These are phyloP conservation scores for Schizopygopsis malacanthus DNA, from an alignment of 2,797 vertebrate genomes.

Conservation along the genomic window DNA sequence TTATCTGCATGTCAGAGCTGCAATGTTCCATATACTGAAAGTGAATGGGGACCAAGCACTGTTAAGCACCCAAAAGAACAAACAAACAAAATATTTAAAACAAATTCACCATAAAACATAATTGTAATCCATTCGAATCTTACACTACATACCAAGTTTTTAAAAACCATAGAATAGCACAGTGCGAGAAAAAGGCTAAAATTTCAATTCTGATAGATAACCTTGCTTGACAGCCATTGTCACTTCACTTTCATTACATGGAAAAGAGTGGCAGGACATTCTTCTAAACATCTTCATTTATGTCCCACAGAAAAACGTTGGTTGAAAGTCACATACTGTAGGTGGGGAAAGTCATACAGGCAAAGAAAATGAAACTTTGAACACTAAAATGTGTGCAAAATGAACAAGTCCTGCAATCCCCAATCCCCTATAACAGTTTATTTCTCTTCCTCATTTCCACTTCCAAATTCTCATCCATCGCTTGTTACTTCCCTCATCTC, in stretches of 20 bases:
- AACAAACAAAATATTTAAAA: too few relatives aligned
- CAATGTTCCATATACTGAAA: not conserved
- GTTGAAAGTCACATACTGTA: not conserved
- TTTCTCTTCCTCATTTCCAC: conserved; percentile 32
- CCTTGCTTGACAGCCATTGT: not conserved
- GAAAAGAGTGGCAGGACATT: conserved; percentile 7
- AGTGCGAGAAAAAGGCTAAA: not conserved
- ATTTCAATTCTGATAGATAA: not conserved
- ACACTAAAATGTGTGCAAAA: not conserved
- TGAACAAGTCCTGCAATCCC: not conserved
- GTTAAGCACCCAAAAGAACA: too few relatives aligned
- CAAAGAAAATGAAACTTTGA: not conserved
- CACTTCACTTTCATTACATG: not conserved
- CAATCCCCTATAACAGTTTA: not conserved
- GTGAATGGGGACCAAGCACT: not conserved
- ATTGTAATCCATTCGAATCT: not conserved
- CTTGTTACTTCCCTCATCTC: not conserved
- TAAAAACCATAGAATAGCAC: not conserved
- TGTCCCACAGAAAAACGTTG: not conserved
- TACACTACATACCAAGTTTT: not conserved
- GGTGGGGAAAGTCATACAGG: not conserved
- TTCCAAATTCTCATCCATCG: conserved; percentile 25
- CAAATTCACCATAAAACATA: too few relatives aligned
- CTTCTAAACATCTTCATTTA: not conserved
- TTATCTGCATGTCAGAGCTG: not conserved